These are phyloP conservation scores for Ctenochaetus hawaiiensis DNA, from an alignment of 2,797 vertebrate species.

Conservation along the genomic window DNA sequence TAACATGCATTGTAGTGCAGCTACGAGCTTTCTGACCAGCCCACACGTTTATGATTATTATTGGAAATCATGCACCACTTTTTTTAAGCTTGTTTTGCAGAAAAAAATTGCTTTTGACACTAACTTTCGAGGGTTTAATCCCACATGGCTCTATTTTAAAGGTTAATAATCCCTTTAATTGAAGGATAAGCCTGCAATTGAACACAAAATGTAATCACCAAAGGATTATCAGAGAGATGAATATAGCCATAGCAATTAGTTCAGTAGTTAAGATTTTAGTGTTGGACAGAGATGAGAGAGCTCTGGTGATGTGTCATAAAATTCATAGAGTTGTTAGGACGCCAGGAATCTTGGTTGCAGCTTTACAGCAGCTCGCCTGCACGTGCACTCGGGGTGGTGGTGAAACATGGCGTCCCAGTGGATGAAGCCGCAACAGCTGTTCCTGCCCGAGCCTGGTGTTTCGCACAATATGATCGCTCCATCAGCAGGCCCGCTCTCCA, in stretches of 20 bases:
- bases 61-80: slow-evolving; percentile 65
- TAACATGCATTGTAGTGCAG: slow-evolving; percentile 47
- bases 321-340: slow-evolving; percentile 92
- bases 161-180: slow-evolving; percentile 99
- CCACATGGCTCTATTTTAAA: slow-evolving; percentile 90
- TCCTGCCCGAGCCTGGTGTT: slow-evolving; percentile 93
- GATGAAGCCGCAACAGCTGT: slow-evolving; percentile 96
- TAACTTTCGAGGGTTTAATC: slow-evolving; percentile 88
- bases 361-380: slow-evolving; percentile 90
- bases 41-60: slow-evolving; percentile 72
- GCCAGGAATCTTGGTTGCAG: slow-evolving; percentile 89
- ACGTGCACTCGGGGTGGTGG: slow-evolving; percentile 90
- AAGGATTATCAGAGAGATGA: slow-evolving; percentile 97
- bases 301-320: slow-evolving; percentile 95
- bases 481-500: slow-evolving; percentile 89
- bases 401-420: slow-evolving; percentile 92
- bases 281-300: slow-evolving; percentile 95
- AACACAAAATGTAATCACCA: slow-evolving; percentile 95
- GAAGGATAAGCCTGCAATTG: slow-evolving; percentile 95
- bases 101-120: slow-evolving; percentile 73
- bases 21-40: slow-evolving; percentile 57
- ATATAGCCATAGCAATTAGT: slow-evolving; percentile 97
- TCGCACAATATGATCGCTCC: slow-evolving; percentile 98
- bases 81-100: slow-evolving; percentile 58
- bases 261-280: slow-evolving; percentile 99